Conservation (phyloP, 2,113 vertebrate genomes). For the Sinocyclocheilus maitianheensis region DNA sequence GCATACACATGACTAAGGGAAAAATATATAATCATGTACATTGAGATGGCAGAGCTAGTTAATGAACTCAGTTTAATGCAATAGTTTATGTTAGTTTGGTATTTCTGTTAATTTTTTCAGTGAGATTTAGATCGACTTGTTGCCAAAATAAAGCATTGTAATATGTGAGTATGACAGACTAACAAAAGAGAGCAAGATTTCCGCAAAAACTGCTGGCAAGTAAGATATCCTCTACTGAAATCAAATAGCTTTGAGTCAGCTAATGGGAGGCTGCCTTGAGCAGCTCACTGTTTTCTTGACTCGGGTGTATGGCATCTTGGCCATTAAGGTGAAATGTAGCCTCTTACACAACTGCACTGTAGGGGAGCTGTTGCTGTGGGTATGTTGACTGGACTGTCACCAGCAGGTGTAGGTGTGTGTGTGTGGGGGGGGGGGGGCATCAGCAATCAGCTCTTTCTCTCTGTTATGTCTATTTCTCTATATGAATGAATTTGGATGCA, state of each 20-base stretch:
- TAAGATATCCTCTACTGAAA: background rate
- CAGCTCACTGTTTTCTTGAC: background rate
- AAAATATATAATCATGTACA: no score
- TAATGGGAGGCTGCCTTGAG: background rate
- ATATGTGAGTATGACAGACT: background rate
- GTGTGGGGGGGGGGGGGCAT: background rate
- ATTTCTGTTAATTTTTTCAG: background rate
- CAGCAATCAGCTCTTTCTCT: constrained; percentile 5
- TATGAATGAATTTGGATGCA: background rate
- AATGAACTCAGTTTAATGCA: background rate
- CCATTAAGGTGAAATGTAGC: constrained; percentile 7
- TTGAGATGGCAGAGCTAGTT: background rate
- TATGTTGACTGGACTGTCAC: constrained; percentile 45
- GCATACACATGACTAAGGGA: no score
- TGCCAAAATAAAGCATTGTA: background rate
- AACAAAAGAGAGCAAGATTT: background rate
- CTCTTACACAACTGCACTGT: constrained; percentile 21
- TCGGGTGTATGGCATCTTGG: background rate
- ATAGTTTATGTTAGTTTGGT: background rate
- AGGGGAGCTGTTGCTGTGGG: constrained; percentile 28
- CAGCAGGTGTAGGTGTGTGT: constrained; percentile 41
- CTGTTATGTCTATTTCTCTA: background rate
- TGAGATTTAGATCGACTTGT: background rate
- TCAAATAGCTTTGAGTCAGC: background rate
- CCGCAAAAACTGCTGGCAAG: background rate